Base-by-base conservation (phyloP, 53 echinoderm and acorn worm species). In the Pentamera pediparva region DNA sequence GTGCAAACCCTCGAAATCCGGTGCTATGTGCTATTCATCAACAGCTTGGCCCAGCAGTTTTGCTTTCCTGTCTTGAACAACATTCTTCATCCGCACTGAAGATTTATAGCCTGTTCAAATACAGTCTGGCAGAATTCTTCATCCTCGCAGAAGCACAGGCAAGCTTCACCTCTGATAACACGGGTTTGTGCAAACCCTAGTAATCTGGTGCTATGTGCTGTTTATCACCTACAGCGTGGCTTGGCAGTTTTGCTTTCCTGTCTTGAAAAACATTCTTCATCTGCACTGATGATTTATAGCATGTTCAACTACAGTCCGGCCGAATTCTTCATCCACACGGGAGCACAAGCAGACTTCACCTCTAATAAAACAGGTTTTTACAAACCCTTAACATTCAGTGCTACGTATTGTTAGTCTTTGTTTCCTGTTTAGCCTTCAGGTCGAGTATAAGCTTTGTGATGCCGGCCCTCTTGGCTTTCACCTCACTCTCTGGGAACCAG, bases 401-500 rank as follows among this genome's bases (percentile, higher is more conserved):
- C 43, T 67, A 67, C 43, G 38, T 67, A 45, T 27, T 27, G 3
- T 27, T n/a, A 11, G 9, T 39, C 20, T 18, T 61, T 7, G 38
- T 39, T 22, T 3, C 9, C 45, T 83, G 76, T 49, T 58, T 60
- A 49, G 78, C 75, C 22, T 75, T 53, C 30, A 93, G 65, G 48
- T 78, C 56, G 30, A 81, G n/a, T 18, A 93, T 93, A 10, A 90
- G 61, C 4, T 45, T 22, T 9, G 41, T 60, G 33, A 90, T 90
- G 3, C 83, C 84, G 20, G 59, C 70, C 12, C 94, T 79, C 56
- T 93, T 93, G 28, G 49, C 35, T 43, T 70, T 75, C 18, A 90
- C 86, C 11, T 54, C 50, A 13, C 77, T 86, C 48, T 89, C 84
- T 5, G 58, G 39, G 39, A 93, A 93, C 94, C 94, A 93, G 15